A percentile compares a stretch with the other conserved stretches of the same genome.
These are phyloP conservation scores for Sapayoa aenigma DNA, from an alignment of 2,113 vertebrate species.

Conservation along the genomic window DNA sequence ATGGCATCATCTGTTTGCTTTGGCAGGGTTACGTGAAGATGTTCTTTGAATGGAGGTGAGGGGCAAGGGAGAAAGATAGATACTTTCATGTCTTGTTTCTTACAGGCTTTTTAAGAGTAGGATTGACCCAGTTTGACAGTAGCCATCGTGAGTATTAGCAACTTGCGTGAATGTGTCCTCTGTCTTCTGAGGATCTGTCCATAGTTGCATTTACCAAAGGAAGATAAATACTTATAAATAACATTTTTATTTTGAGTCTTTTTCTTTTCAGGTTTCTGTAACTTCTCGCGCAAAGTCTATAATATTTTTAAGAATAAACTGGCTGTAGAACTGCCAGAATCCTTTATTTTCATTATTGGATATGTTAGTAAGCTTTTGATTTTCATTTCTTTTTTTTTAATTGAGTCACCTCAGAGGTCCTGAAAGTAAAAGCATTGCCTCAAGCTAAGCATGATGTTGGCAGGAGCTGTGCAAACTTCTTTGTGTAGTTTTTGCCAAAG, in stretches of 20 bases:
- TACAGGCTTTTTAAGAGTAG: background rate
- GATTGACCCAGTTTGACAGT: background rate
- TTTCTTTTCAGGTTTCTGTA: background rate
- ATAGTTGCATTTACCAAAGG: background rate
- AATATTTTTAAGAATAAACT: background rate
- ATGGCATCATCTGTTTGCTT: background rate
- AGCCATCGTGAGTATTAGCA: background rate
- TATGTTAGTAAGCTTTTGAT: background rate
- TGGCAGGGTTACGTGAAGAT: background rate
- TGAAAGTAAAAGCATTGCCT: conserved; percentile 16
- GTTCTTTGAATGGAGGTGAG: background rate
- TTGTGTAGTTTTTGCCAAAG: conserved; percentile 42
- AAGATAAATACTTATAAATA: background rate
- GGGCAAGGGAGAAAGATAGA: background rate
- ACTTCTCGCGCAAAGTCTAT: background rate
- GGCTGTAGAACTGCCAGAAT: background rate
- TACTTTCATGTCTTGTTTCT: background rate
- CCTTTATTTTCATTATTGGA: background rate
- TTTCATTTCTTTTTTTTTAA: background rate
- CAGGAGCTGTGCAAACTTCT: conserved; percentile 12
- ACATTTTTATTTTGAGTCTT: background rate
- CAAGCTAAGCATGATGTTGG: conserved; percentile 11
- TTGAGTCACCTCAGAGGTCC: background rate
- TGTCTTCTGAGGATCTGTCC: background rate
- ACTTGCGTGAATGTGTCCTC: background rate